Evolutionary conservation across 2,888 invertebrate genomes (phyloP).

Genomic region (Hirtodrosophila trivittata): DNA sequence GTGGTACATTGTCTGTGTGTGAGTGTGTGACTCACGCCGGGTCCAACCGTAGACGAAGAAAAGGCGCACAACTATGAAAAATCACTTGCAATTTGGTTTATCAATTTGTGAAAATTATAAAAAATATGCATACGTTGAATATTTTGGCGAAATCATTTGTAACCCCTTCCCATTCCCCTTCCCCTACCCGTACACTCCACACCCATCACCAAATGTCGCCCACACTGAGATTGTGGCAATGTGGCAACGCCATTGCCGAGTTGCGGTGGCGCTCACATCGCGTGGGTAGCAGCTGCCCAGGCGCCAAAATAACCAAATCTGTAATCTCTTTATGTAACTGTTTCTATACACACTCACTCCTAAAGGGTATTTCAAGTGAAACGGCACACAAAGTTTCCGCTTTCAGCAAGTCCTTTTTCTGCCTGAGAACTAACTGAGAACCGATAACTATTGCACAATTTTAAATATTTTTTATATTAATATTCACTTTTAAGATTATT

Average conservation of each 20-base stretch:
- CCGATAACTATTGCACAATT: too few relatives aligned
- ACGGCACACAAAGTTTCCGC: background rate
- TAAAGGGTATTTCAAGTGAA: conserved; percentile 1
- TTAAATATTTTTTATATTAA: too few relatives aligned
- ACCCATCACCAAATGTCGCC: conserved; percentile 48
- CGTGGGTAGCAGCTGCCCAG: conserved; percentile 53
- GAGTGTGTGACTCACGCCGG: conserved; percentile 43
- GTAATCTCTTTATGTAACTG: conserved; percentile 75
- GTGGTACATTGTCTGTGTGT: too few relatives aligned
- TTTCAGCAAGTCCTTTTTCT: too few relatives aligned
- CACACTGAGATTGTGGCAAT: conserved; percentile 62
- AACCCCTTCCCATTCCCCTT: conserved; percentile 37
- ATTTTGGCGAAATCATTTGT: conserved; percentile 78
- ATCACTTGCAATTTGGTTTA: conserved; percentile 81
- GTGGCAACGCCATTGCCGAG: conserved; percentile 64
- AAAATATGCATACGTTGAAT: conserved; percentile 81
- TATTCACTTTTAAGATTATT: too few relatives aligned
- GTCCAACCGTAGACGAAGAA: conserved; percentile 11
- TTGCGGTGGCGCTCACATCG: conserved; percentile 42
- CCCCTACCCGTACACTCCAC: too few relatives aligned
- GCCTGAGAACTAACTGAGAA: too few relatives aligned
- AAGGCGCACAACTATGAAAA: conserved; percentile 64
- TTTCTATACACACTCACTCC: conserved; percentile 50
- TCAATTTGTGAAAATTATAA: conserved; percentile 81
- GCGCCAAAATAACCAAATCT: conserved; percentile 53